Evolutionary conservation across 2,113 vertebrate genomes (phyloP).

Genomic region (Sorex fumeus): DNA sequence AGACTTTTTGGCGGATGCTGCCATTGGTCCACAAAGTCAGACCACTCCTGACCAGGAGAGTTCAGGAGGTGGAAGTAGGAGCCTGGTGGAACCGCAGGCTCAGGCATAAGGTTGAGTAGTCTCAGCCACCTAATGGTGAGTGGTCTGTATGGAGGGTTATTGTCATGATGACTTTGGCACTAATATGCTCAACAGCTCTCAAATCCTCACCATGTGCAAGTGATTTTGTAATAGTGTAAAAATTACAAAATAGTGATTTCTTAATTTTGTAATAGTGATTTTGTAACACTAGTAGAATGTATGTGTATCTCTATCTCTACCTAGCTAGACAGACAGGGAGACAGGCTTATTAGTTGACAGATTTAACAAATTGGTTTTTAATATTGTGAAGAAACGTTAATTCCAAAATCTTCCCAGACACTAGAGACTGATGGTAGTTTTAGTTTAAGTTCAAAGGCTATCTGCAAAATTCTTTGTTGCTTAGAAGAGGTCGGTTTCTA

Average conservation of each 20-base stretch:
- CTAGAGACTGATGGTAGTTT: background rate
- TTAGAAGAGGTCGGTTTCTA: background rate
- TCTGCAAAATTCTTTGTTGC: slow-evolving; percentile 14
- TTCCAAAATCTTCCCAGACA: background rate
- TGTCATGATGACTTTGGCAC: background rate
- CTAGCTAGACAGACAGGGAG: background rate
- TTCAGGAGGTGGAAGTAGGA: background rate
- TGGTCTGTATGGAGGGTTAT: background rate
- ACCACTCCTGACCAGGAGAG: background rate
- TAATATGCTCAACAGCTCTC: background rate
- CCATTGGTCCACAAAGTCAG: background rate
- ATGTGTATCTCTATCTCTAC: background rate
- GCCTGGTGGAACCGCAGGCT: background rate
- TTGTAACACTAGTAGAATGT: background rate
- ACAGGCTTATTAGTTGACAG: background rate
- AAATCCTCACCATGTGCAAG: background rate
- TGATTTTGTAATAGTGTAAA: background rate
- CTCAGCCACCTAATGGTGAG: background rate
- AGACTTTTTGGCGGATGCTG: background rate
- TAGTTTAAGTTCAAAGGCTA: background rate
- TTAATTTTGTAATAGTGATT: background rate
- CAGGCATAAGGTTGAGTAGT: background rate
- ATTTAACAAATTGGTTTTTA: background rate
- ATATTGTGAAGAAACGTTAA: background rate
- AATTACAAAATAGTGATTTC: background rate